These are phyloP conservation scores for Thecocarcelia acutangulata DNA, from an alignment of 2,888 invertebrate genomes.

Conservation along the genomic window DNA sequence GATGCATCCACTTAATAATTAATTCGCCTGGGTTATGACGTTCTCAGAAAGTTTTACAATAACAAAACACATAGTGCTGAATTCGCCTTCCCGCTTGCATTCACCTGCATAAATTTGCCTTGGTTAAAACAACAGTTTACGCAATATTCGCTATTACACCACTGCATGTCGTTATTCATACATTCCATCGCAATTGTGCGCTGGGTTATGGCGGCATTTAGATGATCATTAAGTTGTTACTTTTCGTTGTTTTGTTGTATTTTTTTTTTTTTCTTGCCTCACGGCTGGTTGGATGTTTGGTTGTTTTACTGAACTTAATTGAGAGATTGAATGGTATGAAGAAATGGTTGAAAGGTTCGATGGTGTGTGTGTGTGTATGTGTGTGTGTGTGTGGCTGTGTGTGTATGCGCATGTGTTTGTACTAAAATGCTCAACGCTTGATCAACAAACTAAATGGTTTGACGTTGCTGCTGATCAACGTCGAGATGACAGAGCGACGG, in stretches of 20 bases:
- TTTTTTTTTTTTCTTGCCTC: constrained; percentile 4
- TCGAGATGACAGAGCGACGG: constrained; percentile 33
- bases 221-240: constrained; percentile 57
- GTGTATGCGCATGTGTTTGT: constrained; percentile 12
- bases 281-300: constrained; percentile 14
- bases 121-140: too few relatives aligned
- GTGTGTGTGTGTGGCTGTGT: too few relatives aligned
- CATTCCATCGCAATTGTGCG: background rate
- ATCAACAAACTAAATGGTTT: constrained; percentile 57
- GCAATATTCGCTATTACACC: too few relatives aligned
- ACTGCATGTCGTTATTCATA: too few relatives aligned
- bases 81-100: too few relatives aligned
- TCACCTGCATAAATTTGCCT: too few relatives aligned
- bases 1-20: too few relatives aligned
- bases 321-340: constrained; percentile 58
- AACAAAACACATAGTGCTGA: too few relatives aligned
- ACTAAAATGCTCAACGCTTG: constrained; percentile 45
- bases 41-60: too few relatives aligned
- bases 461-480: constrained; percentile 56
- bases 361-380: constrained; percentile 37
- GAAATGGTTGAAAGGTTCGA: constrained; percentile 59
- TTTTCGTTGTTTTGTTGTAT: constrained; percentile 37
- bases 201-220: constrained; percentile 17
- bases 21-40: too few relatives aligned
- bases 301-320: constrained; percentile 42